Percentiles rank a stretch among this genome's conserved stretches.
These are phyloP conservation scores for Volucella zonaria DNA, from an alignment of 2,888 invertebrate genomes.

Conservation along the genomic window DNA sequence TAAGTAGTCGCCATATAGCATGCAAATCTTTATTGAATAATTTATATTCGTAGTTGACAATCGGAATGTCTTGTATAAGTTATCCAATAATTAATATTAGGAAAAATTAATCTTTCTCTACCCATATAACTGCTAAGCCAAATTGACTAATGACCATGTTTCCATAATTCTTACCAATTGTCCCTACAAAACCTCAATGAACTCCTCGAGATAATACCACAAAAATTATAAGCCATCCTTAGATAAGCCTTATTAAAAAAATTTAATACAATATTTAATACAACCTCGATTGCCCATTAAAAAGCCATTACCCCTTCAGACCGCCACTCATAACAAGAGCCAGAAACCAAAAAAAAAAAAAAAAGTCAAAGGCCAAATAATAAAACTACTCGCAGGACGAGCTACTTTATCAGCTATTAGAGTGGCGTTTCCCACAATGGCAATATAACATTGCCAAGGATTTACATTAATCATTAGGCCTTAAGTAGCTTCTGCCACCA, in stretches of 20 bases:
- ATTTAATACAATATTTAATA: constrained; percentile 27
- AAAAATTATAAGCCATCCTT: not conserved
- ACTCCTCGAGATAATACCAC: not conserved
- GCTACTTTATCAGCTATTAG: constrained; percentile 24
- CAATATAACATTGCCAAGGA: constrained; percentile 1
- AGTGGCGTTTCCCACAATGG: constrained; percentile 7
- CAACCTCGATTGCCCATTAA: constrained; percentile 28
- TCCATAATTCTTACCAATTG: too few relatives aligned
- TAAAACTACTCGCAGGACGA: constrained; percentile 3
- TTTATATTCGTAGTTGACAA: too few relatives aligned
- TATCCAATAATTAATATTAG: too few relatives aligned
- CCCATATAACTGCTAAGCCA: too few relatives aligned
- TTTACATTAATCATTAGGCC: constrained; percentile 55
- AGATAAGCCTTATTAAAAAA: not conserved
- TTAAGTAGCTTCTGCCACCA: constrained; percentile 10
- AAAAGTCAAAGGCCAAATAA: constrained; percentile 12
- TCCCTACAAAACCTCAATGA: too few relatives aligned
- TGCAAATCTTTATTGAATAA: too few relatives aligned
- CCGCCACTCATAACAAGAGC: constrained; percentile 5
- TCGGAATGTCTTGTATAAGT: too few relatives aligned
- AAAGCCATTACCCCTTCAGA: constrained; percentile 22
- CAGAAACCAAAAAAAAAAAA: constrained; percentile 2
- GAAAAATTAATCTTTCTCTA: too few relatives aligned
- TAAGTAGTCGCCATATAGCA: too few relatives aligned
- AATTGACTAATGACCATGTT: too few relatives aligned